These are phyloP conservation scores for Balanococcus diminutus DNA, from an alignment of 2,888 invertebrate genomes.

Conservation along the genomic window DNA sequence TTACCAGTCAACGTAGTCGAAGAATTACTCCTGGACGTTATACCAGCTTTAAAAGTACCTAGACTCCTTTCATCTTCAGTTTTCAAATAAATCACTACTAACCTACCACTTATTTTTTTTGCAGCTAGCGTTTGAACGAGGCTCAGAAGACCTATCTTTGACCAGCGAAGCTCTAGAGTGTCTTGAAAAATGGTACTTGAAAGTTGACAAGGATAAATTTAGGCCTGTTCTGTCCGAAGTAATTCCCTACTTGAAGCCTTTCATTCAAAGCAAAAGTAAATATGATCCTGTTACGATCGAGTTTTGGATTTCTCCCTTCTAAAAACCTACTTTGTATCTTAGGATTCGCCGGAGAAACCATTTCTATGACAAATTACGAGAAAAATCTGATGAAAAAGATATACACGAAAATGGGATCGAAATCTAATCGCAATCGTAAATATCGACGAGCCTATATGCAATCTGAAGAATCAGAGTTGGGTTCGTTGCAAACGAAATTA, in stretches of 20 bases:
- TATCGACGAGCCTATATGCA: not conserved
- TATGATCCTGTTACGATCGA: not conserved
- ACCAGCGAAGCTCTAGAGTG: not conserved
- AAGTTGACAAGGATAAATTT: not conserved
- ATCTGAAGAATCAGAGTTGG: conserved; percentile 4
- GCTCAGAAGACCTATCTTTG: conserved; percentile 3
- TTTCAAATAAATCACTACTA: not conserved
- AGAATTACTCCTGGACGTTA: not conserved
- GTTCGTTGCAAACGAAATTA: conserved; percentile 33
- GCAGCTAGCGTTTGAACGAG: conserved; percentile 9
- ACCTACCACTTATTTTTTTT: no score
- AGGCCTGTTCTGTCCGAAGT: not conserved
- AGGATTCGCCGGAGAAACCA: conserved; percentile 50
- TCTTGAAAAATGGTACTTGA: not conserved
- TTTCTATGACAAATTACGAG: conserved; percentile 36
- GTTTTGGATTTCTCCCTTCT: not conserved
- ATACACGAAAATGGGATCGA: not conserved
- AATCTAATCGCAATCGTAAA: not conserved
- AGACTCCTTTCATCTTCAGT: not conserved
- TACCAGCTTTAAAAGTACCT: conserved; percentile 20
- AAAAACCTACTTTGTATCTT: not conserved
- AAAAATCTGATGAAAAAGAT: not conserved
- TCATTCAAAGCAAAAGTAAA: conserved; percentile 35
- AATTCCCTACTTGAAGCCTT: not conserved
- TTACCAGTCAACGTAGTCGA: not conserved